phyloP scores from a whole-genome alignment of 2,888 invertebrate genomes.

The Onchidella celtica region DNA sequence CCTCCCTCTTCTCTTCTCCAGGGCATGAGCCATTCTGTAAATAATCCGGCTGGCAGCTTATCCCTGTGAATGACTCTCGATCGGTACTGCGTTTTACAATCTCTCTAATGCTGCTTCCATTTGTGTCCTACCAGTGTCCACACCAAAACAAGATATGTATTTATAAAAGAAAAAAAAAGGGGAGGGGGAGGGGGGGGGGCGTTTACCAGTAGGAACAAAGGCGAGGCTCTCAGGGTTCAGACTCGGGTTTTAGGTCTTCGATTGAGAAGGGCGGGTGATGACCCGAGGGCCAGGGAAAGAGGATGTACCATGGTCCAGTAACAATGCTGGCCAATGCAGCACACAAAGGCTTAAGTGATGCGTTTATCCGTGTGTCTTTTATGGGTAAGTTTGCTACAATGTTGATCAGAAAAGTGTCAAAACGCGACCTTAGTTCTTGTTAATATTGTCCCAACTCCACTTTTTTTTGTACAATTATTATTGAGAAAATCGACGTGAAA shows the following conservation, averaged over 20 bases:
- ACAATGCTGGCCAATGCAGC: neutral
- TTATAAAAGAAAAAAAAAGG: too few relatives aligned
- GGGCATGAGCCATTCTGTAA: too few relatives aligned
- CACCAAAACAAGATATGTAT: too few relatives aligned
- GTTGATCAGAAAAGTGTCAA: too few relatives aligned
- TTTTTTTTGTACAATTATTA: too few relatives aligned
- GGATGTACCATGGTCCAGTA: neutral
- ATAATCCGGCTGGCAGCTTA: neutral
- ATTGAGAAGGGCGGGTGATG: neutral
- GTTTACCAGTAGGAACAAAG: neutral
- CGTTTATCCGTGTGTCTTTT: too few relatives aligned
- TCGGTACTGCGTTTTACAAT: neutral
- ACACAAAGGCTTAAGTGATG: too few relatives aligned
- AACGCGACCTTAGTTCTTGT: too few relatives aligned
- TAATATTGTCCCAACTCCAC: too few relatives aligned
- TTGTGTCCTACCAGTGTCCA: neutral
- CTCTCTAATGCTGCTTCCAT: neutral
- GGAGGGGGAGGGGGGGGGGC: neutral
- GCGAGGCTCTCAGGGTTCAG: neutral
- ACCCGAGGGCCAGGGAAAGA: neutral
- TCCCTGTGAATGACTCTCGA: neutral
- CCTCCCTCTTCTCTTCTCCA: slow-evolving; percentile 13
- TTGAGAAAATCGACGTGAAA: too few relatives aligned
- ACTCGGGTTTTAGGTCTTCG: too few relatives aligned
- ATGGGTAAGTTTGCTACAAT: too few relatives aligned